These are phyloP conservation scores for Pandion haliaetus DNA, from an alignment of 2,113 vertebrate genomes.

Conservation along the genomic window DNA sequence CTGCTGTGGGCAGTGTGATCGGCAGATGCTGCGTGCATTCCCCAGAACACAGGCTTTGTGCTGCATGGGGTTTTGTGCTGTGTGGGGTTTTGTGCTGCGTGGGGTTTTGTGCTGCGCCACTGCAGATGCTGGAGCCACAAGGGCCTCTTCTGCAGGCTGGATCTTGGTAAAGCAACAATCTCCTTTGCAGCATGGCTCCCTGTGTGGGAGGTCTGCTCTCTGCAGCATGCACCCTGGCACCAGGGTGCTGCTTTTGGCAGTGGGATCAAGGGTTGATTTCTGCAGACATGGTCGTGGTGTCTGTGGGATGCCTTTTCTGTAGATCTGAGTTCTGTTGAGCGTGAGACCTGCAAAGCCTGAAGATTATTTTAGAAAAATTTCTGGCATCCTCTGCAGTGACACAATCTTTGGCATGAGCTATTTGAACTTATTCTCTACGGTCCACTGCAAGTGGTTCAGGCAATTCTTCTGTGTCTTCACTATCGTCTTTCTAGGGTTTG, in stretches of 20 bases:
- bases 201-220: not conserved
- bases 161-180: not conserved
- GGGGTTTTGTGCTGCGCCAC: not conserved
- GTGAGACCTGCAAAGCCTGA: not conserved
- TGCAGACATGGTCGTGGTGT: not conserved
- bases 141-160: not conserved
- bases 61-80: not conserved
- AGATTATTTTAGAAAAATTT: not conserved
- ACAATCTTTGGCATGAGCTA: not conserved
- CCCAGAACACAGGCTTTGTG: not conserved
- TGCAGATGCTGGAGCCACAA: not conserved
- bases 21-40: rapidly evolving
- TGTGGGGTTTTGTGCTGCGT: not conserved
- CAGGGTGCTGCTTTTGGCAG: not conserved
- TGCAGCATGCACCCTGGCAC: not conserved
- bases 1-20: rapidly evolving
- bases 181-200: not conserved
- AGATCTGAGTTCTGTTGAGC: not conserved
- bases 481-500: not conserved
- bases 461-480: not conserved
- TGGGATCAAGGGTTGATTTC: not conserved
- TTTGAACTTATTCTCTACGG: not conserved
- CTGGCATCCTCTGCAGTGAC: not conserved
- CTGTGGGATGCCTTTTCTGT: not conserved
- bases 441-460: not conserved